phyloP scores from a whole-genome alignment of 1,140 invertebrate species.

The Caenorhabditis inopinata region DNA sequence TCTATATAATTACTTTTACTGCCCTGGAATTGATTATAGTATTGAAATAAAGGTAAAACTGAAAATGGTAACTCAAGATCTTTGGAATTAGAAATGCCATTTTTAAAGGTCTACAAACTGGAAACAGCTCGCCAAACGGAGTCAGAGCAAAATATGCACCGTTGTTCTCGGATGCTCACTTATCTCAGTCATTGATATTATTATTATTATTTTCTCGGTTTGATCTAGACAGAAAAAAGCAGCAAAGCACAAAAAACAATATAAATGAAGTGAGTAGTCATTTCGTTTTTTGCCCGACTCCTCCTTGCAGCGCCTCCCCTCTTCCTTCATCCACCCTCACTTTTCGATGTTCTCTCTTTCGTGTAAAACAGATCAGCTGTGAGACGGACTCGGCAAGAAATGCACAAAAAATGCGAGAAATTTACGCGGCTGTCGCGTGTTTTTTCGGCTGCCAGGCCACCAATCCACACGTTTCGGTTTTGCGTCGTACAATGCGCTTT shows the following conservation, averaged over 20 bases:
- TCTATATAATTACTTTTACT: too few relatives aligned
- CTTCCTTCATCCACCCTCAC: conserved; percentile 16
- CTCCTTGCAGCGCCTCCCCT: background rate
- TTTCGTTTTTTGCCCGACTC: background rate
- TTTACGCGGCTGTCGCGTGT: conserved; percentile 28
- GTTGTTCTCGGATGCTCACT: too few relatives aligned
- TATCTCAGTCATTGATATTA: too few relatives aligned
- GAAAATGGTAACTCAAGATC: too few relatives aligned
- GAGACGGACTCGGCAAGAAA: background rate
- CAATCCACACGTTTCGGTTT: background rate
- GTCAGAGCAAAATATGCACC: too few relatives aligned
- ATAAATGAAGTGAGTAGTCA: background rate
- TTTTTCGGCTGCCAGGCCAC: background rate
- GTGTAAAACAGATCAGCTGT: conserved; percentile 30
- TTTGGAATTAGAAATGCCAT: too few relatives aligned
- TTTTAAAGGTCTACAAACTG: too few relatives aligned
- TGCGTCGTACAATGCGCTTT: conserved; percentile 17
- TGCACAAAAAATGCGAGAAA: conserved; percentile 7
- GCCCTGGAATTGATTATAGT: too few relatives aligned
- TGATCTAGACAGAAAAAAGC: background rate
- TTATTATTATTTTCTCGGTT: background rate
- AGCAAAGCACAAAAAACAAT: background rate
- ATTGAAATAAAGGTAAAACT: too few relatives aligned
- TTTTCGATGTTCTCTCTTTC: conserved; percentile 15
- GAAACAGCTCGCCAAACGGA: too few relatives aligned